A percentile compares a stretch with the other conserved stretches of the same genome.
These are phyloP conservation scores for Philonicus albiceps DNA, from an alignment of 2,888 invertebrate genomes.

Conservation along the genomic window DNA sequence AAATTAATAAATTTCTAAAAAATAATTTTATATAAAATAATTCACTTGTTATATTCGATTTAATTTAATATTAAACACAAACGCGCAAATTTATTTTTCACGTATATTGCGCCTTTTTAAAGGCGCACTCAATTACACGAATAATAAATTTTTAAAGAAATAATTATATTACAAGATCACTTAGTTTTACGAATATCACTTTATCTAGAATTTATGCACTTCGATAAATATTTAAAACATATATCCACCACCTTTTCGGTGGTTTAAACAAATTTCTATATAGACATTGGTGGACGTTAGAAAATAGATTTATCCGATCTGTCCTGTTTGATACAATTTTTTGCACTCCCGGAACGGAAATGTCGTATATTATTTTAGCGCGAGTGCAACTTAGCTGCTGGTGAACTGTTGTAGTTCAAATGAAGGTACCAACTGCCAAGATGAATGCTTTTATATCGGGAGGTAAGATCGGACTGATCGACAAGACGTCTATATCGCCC, in stretches of 20 bases:
- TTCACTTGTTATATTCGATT: neutral
- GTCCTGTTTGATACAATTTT: neutral
- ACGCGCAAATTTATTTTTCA: neutral
- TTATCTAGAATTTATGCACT: neutral
- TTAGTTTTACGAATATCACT: neutral
- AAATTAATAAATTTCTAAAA: neutral
- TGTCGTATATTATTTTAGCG: neutral
- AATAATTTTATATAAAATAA: neutral
- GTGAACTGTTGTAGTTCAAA: constrained; percentile 24
- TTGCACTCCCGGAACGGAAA: neutral
- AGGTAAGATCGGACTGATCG: neutral
- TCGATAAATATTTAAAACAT: neutral
- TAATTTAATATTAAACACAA: neutral
- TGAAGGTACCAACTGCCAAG: constrained; percentile 42
- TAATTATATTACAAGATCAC: neutral
- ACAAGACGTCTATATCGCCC: constrained; percentile 9
- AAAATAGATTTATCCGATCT: neutral
- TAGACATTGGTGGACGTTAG: neutral
- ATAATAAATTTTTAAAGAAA: neutral
- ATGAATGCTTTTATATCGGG: constrained; percentile 43
- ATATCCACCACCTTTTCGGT: neutral
- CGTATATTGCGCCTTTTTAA: neutral
- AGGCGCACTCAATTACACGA: neutral
- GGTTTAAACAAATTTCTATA: neutral
- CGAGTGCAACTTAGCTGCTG: neutral